Percentiles rank a stretch among this genome's conserved stretches.
Evolutionary conservation across 2,888 invertebrate species (phyloP).

Genomic region (Nycteola revayana): DNA sequence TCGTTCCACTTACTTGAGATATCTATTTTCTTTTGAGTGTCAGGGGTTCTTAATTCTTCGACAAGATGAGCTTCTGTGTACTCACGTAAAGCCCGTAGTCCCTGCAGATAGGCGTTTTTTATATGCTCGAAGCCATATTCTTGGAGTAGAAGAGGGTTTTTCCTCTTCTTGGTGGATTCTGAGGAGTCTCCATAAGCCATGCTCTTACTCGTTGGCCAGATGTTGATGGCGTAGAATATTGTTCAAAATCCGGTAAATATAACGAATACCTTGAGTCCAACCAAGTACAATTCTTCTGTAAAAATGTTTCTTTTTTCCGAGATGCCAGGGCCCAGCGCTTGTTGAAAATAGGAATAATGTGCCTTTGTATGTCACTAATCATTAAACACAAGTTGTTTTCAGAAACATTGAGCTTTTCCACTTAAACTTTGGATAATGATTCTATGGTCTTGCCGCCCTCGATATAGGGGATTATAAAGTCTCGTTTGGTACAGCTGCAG

Average conservation of each 20-base stretch:
- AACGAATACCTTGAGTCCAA: conserved; percentile 2
- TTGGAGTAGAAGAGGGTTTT: background rate
- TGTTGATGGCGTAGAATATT: conserved; percentile 4
- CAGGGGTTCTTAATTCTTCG: conserved; percentile 1
- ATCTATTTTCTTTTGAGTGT: background rate
- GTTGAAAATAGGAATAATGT: background rate
- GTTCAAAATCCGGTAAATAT: background rate
- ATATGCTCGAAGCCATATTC: conserved; percentile 2
- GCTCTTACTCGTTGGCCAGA: conserved; percentile 3
- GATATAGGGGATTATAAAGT: conserved; percentile 5
- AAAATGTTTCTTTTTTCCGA: conserved; percentile 3
- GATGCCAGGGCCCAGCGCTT: background rate
- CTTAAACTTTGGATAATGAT: conserved; percentile 1
- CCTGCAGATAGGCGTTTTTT: background rate
- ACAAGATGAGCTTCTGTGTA: conserved; percentile 3
- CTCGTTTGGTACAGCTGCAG: conserved; percentile 4
- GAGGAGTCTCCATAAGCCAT: conserved; percentile 3
- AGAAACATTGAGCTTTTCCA: background rate
- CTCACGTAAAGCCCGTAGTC: background rate
- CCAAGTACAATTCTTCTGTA: conserved; percentile 1
- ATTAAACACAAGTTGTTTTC: too few relatives aligned
- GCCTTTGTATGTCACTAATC: background rate
- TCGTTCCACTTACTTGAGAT: conserved; percentile 1
- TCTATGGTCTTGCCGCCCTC: conserved; percentile 1
- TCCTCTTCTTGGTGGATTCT: conserved; percentile 3